These are phyloP conservation scores for Theretra japonica DNA, from an alignment of 2,888 invertebrate species.

Conservation along the genomic window DNA sequence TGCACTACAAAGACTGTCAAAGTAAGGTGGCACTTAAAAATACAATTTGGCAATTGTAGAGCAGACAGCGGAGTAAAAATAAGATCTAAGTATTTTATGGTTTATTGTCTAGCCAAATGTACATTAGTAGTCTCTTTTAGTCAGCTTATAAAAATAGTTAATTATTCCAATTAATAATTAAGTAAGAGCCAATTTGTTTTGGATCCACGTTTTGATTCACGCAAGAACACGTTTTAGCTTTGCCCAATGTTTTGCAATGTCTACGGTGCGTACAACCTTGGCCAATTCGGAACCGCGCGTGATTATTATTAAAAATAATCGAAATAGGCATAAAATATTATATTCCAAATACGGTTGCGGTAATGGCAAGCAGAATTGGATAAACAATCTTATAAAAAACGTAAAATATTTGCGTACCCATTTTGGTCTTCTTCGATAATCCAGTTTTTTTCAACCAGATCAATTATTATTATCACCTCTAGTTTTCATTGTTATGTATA, in stretches of 20 bases:
- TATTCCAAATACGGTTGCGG: background rate
- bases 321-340: background rate
- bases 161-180: background rate
- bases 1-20: no score
- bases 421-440: no score
- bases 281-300: background rate
- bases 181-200: background rate
- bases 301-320: background rate
- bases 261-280: background rate
- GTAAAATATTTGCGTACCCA: no score
- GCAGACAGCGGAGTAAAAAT: no score
- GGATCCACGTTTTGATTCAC: background rate
- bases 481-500: no score
- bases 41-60: no score
- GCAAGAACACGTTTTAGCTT: background rate
- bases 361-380: background rate
- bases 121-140: no score
- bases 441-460: background rate
- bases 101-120: no score
- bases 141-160: no score
- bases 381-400: background rate
- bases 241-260: constrained; percentile 2
- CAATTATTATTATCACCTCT: no score
- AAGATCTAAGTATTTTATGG: no score
- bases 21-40: no score